Evolutionary conservation across 1,140 invertebrate genomes (phyloP).

Genomic region (Eumeta japonica): DNA sequence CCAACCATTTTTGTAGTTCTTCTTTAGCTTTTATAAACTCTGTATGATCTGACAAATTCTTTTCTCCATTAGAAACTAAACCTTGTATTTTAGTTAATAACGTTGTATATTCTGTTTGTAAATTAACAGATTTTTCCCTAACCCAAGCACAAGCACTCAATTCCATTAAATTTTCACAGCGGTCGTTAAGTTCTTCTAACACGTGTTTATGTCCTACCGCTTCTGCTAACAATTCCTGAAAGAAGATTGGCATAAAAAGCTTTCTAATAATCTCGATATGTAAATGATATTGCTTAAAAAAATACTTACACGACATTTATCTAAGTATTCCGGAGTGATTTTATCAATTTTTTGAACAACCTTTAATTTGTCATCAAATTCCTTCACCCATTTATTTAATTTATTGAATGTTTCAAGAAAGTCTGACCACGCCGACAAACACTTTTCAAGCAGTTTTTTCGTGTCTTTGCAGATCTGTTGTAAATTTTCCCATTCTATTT

Average conservation of each 20-base stretch:
- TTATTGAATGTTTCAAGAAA: slow-evolving; percentile 75
- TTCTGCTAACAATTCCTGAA: slow-evolving; percentile 69
- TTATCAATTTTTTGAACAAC: slow-evolving; percentile 71
- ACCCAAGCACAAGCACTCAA: slow-evolving; percentile 78
- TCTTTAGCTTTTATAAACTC: slow-evolving; percentile 84
- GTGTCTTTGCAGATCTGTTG: slow-evolving; percentile 79
- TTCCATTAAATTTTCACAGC: slow-evolving; percentile 84
- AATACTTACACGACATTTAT: slow-evolving; percentile 68
- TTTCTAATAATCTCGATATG: too few relatives aligned
- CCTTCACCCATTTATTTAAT: slow-evolving; percentile 77
- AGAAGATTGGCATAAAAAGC: too few relatives aligned
- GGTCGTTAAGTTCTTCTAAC: slow-evolving; percentile 81
- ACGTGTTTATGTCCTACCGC: slow-evolving; percentile 73
- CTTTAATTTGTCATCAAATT: slow-evolving; percentile 67
- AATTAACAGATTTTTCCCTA: slow-evolving; percentile 79
- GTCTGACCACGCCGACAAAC: slow-evolving; percentile 83
- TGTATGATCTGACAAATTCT: slow-evolving; percentile 84
- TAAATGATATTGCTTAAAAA: slow-evolving; percentile 15
- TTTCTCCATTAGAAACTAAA: slow-evolving; percentile 79
- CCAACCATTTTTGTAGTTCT: slow-evolving; percentile 79
- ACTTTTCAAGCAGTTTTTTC: slow-evolving; percentile 73
- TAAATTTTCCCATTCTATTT: slow-evolving; percentile 83
- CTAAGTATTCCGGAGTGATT: slow-evolving; percentile 77
- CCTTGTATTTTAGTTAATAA: slow-evolving; percentile 75
- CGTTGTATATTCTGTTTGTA: slow-evolving; percentile 78